These are phyloP conservation scores for Notarius lentiginosus DNA, from an alignment of 2,113 vertebrate species.

Conservation along the genomic window DNA sequence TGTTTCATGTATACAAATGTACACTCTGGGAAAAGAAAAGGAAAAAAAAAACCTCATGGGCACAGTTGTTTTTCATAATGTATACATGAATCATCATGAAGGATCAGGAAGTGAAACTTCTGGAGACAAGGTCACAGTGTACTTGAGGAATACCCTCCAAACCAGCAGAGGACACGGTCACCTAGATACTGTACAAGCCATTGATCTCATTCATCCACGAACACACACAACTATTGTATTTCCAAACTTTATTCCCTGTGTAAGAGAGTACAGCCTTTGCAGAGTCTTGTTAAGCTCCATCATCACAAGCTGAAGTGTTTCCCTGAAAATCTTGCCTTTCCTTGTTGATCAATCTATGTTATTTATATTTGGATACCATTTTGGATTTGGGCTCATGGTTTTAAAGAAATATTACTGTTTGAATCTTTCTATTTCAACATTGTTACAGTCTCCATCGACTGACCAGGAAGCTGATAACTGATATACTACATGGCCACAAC, in stretches of 20 bases:
- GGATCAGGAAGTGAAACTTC: background rate
- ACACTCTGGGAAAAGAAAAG: background rate
- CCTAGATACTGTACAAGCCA: background rate
- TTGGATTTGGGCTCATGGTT: background rate
- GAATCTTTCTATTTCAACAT: background rate
- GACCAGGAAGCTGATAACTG: background rate
- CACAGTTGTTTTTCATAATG: background rate
- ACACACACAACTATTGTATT: background rate
- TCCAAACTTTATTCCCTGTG: background rate
- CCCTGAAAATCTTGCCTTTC: background rate
- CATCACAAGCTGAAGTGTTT: background rate
- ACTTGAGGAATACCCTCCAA: background rate
- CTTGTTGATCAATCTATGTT: background rate
- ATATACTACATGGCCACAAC: background rate
- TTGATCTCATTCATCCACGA: background rate
- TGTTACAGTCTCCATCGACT: background rate
- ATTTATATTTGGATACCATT: background rate
- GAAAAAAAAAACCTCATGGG: background rate
- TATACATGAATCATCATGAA: background rate
- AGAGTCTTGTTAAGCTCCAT: background rate
- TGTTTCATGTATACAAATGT: background rate
- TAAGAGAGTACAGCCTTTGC: background rate
- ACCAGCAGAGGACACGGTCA: background rate
- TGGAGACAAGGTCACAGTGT: background rate
- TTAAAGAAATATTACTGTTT: background rate